Evolutionary conservation across 53 echinoderm and acorn worm genomes (phyloP).

Genomic region (Apostichopus leukothele): DNA sequence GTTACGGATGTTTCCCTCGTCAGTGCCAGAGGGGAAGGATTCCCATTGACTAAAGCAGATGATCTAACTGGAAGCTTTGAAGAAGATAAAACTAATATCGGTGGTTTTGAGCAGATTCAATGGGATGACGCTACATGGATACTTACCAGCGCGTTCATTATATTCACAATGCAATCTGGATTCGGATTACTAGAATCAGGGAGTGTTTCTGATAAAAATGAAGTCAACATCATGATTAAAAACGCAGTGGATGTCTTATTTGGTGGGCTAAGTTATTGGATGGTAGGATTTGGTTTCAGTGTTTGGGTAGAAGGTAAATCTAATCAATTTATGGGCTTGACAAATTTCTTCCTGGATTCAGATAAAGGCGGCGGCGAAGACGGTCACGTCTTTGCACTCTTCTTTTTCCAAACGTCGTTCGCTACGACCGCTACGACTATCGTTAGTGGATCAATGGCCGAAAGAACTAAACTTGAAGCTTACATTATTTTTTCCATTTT

Average conservation of each 20-base stretch:
- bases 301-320: slow-evolving; percentile 52
- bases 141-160: slow-evolving; percentile 93
- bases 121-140: slow-evolving; percentile 99
- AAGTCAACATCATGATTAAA: slow-evolving; percentile 85
- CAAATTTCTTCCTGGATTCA: slow-evolving; percentile 66
- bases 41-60: background rate
- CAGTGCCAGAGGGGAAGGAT: too few relatives aligned
- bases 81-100: background rate
- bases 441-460: slow-evolving; percentile 67
- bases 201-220: slow-evolving; percentile 69
- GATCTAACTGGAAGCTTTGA: background rate
- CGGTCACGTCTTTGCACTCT: slow-evolving; percentile 65
- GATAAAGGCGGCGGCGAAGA: slow-evolving; percentile 28
- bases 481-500: slow-evolving; percentile 74
- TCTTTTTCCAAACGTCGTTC: slow-evolving; percentile 80
- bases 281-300: slow-evolving; percentile 78
- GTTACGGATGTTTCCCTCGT: too few relatives aligned
- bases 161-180: slow-evolving; percentile 95
- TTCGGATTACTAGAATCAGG: slow-evolving; percentile 81
- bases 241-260: slow-evolving; percentile 80
- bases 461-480: slow-evolving; percentile 73
- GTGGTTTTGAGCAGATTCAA: background rate
- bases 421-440: slow-evolving; percentile 80
- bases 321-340: slow-evolving; percentile 58
- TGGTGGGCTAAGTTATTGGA: slow-evolving; percentile 80